phyloP scores from a whole-genome alignment of 2,113 vertebrate species.

The Notothenia rossii region DNA sequence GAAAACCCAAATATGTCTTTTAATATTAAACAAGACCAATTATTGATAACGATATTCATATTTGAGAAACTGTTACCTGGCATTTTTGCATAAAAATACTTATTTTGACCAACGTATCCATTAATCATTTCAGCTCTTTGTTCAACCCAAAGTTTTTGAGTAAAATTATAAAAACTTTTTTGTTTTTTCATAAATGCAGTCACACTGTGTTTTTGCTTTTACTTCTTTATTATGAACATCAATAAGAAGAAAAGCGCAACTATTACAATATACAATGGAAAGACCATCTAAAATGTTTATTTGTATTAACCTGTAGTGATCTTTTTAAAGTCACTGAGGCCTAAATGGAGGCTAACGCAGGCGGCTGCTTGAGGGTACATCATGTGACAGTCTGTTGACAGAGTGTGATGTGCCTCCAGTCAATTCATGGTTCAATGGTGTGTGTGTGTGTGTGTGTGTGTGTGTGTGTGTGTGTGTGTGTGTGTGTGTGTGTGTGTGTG shows the following conservation, averaged over 20 bases:
- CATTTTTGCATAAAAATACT: not conserved
- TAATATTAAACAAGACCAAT: not conserved
- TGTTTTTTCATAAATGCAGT: not conserved
- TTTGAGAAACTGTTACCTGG: not conserved
- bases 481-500: slow-evolving; percentile 42
- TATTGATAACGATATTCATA: not conserved
- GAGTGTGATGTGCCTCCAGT: slow-evolving; percentile 18
- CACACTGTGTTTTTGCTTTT: not conserved
- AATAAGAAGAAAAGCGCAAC: not conserved
- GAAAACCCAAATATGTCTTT: not conserved
- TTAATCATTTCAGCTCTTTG: not conserved
- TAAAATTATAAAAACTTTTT: too few relatives aligned
- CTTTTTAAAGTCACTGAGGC: not conserved
- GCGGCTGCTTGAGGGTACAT: not conserved
- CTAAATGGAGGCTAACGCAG: not conserved
- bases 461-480: slow-evolving; percentile 35
- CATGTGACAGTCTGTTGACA: slow-evolving; percentile 57
- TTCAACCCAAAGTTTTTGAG: not conserved
- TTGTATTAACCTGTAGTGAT: not conserved
- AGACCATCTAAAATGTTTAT: not conserved
- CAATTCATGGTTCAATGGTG: slow-evolving; percentile 50
- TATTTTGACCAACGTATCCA: not conserved
- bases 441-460: slow-evolving; percentile 35
- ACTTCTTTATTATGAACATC: not conserved
- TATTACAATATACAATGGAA: not conserved